Conservation (phyloP, 1,140 invertebrate genomes). For the Heliconius melpomene region DNA sequence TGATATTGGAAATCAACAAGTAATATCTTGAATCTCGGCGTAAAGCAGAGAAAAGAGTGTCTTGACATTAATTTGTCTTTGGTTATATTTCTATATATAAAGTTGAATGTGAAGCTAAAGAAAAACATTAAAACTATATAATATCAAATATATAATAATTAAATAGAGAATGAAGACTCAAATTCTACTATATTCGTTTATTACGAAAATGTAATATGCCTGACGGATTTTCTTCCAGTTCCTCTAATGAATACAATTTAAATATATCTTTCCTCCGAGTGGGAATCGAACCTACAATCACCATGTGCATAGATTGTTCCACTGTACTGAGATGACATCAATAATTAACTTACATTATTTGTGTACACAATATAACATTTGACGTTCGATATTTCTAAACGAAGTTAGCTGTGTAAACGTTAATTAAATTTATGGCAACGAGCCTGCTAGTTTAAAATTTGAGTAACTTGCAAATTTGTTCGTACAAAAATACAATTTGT, state of each 20-base stretch:
- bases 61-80: too few relatives aligned
- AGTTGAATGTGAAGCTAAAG: too few relatives aligned
- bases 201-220: too few relatives aligned
- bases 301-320: not conserved
- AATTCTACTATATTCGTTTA: too few relatives aligned
- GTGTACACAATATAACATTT: not conserved
- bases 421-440: not conserved
- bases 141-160: too few relatives aligned
- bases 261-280: not conserved
- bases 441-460: not conserved
- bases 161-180: too few relatives aligned
- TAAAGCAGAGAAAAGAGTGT: too few relatives aligned
- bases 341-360: not conserved
- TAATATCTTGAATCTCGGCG: too few relatives aligned
- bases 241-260: not conserved
- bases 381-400: not conserved
- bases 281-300: not conserved
- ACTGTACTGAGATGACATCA: not conserved
- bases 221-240: too few relatives aligned
- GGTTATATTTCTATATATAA: too few relatives aligned
- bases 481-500: not conserved
- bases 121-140: too few relatives aligned
- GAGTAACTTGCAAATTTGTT: not conserved
- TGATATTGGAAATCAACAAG: too few relatives aligned
- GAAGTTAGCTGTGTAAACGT: not conserved